Percentiles rank a stretch among this genome's conserved stretches.
phyloP scores from a whole-genome alignment of 2,888 invertebrate genomes.

The Dasypogon diadema region DNA sequence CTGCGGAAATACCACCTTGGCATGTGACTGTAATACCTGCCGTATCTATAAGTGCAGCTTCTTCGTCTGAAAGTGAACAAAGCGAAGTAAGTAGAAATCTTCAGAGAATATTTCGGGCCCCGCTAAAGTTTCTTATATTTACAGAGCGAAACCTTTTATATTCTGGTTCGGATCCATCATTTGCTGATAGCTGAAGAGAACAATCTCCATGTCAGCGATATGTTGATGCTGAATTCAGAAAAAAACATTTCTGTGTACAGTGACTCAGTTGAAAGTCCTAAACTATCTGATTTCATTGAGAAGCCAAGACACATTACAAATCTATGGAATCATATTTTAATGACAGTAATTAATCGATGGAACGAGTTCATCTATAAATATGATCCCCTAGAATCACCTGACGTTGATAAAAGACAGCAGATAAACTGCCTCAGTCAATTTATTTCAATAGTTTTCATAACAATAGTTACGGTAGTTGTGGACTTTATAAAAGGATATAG shows the following conservation, averaged over 20 bases:
- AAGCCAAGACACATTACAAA: constrained; percentile 75
- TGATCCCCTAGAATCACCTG: constrained; percentile 81
- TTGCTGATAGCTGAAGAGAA: constrained; percentile 78
- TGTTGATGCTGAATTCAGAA: constrained; percentile 73
- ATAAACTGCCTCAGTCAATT: constrained; percentile 66
- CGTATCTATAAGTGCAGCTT: constrained; percentile 54
- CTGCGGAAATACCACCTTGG: constrained; percentile 81
- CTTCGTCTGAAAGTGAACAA: constrained; percentile 48
- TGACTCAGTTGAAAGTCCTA: constrained; percentile 58
- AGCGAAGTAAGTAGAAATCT: constrained; percentile 10
- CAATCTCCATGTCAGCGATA: constrained; percentile 79
- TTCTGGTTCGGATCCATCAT: constrained; percentile 82
- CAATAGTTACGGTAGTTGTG: constrained; percentile 74
- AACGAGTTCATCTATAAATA: constrained; percentile 84
- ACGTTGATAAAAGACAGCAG: constrained; percentile 61
- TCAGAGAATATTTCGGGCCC: too few relatives aligned
- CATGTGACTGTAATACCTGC: constrained; percentile 81
- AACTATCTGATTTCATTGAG: constrained; percentile 73
- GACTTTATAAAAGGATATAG: constrained; percentile 73
- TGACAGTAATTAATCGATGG: constrained; percentile 80
- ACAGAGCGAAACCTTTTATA: constrained; percentile 71
- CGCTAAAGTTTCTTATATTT: too few relatives aligned
- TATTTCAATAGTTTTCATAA: constrained; percentile 75
- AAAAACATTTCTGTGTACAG: constrained; percentile 57
- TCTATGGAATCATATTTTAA: constrained; percentile 76